Conservation (phyloP, 2,113 vertebrate genomes). For the Phrynosoma platyrhinos region DNA sequence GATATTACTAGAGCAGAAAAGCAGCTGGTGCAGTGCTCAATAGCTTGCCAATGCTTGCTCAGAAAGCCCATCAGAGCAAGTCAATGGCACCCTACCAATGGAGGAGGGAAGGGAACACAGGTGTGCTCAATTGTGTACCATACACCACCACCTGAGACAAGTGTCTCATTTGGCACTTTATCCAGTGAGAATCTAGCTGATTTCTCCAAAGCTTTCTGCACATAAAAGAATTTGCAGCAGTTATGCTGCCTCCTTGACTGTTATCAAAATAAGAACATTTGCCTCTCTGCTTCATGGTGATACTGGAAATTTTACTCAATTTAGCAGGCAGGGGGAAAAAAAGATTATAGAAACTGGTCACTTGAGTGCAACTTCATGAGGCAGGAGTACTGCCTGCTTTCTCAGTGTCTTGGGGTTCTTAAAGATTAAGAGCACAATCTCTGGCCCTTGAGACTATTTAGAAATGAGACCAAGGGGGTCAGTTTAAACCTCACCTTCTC, state of each 20-base stretch:
- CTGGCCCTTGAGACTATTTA: background rate
- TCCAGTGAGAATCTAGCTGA: background rate
- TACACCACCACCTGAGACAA: no score
- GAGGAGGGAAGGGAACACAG: no score
- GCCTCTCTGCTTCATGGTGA: background rate
- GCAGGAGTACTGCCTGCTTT: background rate
- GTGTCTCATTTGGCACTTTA: background rate
- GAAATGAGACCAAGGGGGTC: background rate
- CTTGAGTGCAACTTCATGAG: background rate
- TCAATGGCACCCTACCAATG: no score
- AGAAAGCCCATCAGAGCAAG: no score
- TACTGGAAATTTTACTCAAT: background rate
- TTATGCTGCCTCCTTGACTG: background rate
- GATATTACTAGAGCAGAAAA: no score
- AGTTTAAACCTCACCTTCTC: background rate
- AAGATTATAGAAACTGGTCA: background rate
- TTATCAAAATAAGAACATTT: background rate
- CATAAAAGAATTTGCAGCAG: background rate
- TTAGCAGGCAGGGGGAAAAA: background rate
- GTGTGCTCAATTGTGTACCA: no score
- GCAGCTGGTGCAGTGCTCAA: no score
- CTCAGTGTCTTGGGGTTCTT: background rate
- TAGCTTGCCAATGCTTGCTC: no score
- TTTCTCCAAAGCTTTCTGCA: background rate
- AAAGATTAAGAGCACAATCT: background rate